A percentile compares a stretch with the other conserved stretches of the same genome.
Evolutionary conservation across 2,113 vertebrate species (phyloP).

Genomic region (Eurystomus gularis): DNA sequence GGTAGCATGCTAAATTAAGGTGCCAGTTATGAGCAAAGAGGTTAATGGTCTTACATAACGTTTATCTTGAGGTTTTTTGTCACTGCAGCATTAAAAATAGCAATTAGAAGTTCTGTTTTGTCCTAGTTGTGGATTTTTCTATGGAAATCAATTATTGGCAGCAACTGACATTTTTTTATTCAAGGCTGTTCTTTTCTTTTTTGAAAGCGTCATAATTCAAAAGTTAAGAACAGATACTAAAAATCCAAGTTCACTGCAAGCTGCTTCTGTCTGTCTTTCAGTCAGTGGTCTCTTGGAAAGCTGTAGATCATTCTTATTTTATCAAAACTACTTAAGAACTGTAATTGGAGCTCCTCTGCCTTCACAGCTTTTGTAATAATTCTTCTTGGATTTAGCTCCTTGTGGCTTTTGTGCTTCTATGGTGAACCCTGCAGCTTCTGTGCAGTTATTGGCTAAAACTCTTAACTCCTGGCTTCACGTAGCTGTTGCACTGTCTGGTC

Average conservation of each 20-base stretch:
- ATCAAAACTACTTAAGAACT: not conserved
- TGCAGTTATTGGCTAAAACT: not conserved
- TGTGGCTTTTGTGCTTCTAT: not conserved
- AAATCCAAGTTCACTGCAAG: not conserved
- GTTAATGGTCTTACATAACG: conserved; percentile 19
- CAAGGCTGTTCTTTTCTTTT: not conserved
- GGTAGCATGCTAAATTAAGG: conserved; percentile 33
- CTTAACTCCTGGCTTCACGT: not conserved
- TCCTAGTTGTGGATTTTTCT: conserved; percentile 22
- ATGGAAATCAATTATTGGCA: conserved; percentile 6
- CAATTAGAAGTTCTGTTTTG: conserved; percentile 9
- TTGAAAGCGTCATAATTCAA: conserved; percentile 33
- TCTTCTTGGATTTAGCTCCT: not conserved
- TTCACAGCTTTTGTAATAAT: not conserved
- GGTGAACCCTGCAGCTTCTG: not conserved
- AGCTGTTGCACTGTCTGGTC: not conserved
- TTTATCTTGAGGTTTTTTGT: conserved; percentile 31
- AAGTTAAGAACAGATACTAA: not conserved
- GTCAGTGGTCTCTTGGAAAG: not conserved
- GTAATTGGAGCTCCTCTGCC: not conserved
- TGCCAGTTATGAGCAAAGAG: conserved; percentile 8
- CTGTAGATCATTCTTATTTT: conserved; percentile 14
- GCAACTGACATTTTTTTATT: not conserved
- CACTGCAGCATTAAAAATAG: conserved; percentile 38
- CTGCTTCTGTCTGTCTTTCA: not conserved